Base-by-base conservation (phyloP, 2,113 vertebrate genomes). In the Apteryx mantelli region DNA sequence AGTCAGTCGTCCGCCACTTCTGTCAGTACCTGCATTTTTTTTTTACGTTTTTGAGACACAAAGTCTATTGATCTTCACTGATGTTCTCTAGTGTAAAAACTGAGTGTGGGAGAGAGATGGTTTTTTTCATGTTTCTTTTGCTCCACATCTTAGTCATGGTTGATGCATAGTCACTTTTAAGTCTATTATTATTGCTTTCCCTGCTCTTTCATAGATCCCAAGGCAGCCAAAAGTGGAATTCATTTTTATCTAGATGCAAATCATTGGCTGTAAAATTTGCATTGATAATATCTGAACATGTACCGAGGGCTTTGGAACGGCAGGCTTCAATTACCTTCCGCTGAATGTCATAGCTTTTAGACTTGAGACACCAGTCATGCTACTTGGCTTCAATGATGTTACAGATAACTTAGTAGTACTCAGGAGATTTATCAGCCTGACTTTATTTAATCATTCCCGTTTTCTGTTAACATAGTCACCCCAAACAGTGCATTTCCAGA, bases 161-260 rank as follows among this genome's bases (percentile, higher is more conserved):
- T 86, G 75, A 88, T 86, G 61, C 1, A 7, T 9, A 71, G 50
- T 77, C 58, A 66, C 20, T 65, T 48, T 76, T 26, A 90, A 58
- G 93, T 66, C 46, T 88, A 40, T 53, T 66, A 30, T 64, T 75
- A 19, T 83, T 91, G 82, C 60, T 46, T 90, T 68, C 64, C 58
- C 5, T 46, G 7, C 24, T 63, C 61, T 93, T 68, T 86, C 58
- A 40, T 55, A 64, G 50, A 86, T 92, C 25, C 46, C 70, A 84
- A 82, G 61, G 66, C 18, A 89, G 74, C 30, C 56, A 36, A 92
- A 83, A 56, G 40, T 92, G 60, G 36, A 83, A 88, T 71, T 80
- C 64, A 44, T 83, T 95, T 88, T 91, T 75, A 84, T 76, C 80
- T 79, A 44, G 56, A 96, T 97, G 83, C 61, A 94, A 94, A 95